phyloP scores from a whole-genome alignment of 2,797 vertebrate genomes.

The Trachops cirrhosus region DNA sequence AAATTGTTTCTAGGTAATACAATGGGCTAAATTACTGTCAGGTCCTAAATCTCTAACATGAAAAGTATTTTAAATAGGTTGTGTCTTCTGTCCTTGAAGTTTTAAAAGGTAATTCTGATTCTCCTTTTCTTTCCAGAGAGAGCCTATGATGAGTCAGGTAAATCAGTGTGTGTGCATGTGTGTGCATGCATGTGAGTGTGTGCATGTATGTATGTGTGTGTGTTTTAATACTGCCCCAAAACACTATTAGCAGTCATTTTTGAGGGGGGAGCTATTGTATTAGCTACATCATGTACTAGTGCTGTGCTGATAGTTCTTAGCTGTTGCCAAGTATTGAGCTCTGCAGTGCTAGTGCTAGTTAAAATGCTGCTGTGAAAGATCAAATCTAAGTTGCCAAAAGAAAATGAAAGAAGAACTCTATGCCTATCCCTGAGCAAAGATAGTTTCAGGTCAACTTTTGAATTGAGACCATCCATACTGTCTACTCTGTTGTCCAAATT shows the following conservation, averaged over 20 bases:
- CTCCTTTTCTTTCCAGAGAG: not conserved
- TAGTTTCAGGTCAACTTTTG: not conserved
- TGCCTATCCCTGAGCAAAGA: not conserved
- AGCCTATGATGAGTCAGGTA: constrained; percentile 35
- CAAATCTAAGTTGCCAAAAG: not conserved
- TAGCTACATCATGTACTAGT: not conserved
- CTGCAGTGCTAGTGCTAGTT: not conserved
- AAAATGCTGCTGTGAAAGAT: not conserved
- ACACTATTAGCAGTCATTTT: not conserved
- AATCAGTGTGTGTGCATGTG: not conserved
- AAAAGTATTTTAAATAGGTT: not conserved
- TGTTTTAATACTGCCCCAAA: not conserved
- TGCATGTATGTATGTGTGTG: not conserved
- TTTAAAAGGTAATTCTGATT: not conserved
- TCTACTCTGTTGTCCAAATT: not conserved
- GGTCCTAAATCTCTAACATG: not conserved
- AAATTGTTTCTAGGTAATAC: not conserved
- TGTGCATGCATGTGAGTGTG: not conserved
- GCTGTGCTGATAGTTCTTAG: not conserved
- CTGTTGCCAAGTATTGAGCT: not conserved
- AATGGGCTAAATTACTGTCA: not conserved
- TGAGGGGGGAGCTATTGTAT: not conserved
- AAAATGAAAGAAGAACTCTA: not conserved
- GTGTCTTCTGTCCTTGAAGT: not conserved
- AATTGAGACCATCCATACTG: not conserved